Evolutionary conservation across 2,888 invertebrate genomes (phyloP).

Genomic region (Dolichopus griseipennis): DNA sequence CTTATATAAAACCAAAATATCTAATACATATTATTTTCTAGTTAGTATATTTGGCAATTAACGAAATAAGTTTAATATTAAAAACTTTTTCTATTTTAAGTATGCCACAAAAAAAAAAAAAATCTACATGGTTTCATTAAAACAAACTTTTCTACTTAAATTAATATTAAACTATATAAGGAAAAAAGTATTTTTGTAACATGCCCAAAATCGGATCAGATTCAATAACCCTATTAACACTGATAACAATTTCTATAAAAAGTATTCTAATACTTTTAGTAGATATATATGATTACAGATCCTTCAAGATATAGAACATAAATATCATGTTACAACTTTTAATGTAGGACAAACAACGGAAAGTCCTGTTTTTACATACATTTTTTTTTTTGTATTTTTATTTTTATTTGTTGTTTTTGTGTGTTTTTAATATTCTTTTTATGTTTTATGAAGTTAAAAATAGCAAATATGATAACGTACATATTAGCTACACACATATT

Average conservation of each 20-base stretch:
- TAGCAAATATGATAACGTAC: neutral
- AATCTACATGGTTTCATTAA: no score
- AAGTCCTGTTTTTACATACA: neutral
- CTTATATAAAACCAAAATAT: no score
- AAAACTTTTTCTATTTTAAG: no score
- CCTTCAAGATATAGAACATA: neutral
- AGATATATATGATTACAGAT: neutral
- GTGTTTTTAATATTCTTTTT: neutral
- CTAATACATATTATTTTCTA: no score
- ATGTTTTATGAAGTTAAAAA: neutral
- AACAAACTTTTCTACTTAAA: no score
- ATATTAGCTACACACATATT: neutral
- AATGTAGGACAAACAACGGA: neutral
- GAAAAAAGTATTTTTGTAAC: no score
- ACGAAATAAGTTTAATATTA: no score
- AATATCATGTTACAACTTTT: neutral
- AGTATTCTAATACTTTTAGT: neutral
- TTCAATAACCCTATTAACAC: no score
- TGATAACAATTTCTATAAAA: neutral
- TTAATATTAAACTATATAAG: no score
- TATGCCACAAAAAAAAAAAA: no score
- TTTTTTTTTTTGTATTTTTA: neutral
- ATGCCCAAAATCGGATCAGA: no score
- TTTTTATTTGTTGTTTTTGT: neutral
- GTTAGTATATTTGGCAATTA: no score